Evolutionary conservation across 2,888 invertebrate species (phyloP).

Genomic region (Hetaerina titia): DNA sequence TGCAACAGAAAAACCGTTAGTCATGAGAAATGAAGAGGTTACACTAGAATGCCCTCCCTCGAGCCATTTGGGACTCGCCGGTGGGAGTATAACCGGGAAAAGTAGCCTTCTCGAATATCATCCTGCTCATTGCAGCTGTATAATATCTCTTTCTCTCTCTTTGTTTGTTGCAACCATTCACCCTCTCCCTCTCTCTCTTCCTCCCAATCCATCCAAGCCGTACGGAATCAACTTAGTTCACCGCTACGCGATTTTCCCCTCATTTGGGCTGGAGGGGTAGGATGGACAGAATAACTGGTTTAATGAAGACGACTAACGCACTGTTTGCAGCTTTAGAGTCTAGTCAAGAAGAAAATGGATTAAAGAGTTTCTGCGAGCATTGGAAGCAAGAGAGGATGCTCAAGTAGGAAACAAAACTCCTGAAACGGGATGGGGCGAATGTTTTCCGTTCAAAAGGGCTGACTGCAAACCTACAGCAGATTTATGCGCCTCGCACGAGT

Average conservation of each 20-base stretch:
- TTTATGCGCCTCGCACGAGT: not conserved
- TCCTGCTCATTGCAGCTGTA: not conserved
- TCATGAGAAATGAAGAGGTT: constrained; percentile 23
- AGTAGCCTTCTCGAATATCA: not conserved
- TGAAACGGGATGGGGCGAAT: not conserved
- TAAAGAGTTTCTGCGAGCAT: constrained; percentile 27
- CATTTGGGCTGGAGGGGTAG: not conserved
- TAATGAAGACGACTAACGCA: constrained; percentile 61
- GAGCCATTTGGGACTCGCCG: not conserved
- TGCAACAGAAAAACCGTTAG: not conserved
- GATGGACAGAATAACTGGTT: constrained; percentile 54
- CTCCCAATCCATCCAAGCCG: not conserved
- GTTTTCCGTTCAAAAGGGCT: not conserved
- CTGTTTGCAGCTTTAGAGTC: constrained; percentile 58
- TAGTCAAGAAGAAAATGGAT: constrained; percentile 53
- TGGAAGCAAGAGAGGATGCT: constrained; percentile 42
- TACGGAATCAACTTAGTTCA: not conserved
- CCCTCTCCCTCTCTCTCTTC: not conserved
- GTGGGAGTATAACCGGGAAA: not conserved
- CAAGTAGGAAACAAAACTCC: constrained; percentile 16
- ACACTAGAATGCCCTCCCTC: not conserved
- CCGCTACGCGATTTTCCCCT: not conserved
- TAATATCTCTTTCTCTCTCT: not conserved
- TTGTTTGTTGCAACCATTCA: not conserved
- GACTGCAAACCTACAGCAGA: not conserved